Conservation (phyloP, 2,113 vertebrate genomes). For the Phylloscopus whistleri region DNA sequence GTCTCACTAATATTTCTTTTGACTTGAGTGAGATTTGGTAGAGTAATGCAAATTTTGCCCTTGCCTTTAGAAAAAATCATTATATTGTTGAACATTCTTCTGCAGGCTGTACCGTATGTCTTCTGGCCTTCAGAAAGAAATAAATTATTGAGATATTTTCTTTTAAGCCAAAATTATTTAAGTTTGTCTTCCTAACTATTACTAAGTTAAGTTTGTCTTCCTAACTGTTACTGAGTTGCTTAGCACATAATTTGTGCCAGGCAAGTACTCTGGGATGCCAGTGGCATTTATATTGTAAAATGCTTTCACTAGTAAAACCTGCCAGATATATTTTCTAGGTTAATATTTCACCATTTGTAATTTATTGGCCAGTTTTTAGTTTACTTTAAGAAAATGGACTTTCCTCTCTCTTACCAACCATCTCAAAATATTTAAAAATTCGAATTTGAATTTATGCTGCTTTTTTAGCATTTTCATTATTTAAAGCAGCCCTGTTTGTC, state of each 20-base stretch:
- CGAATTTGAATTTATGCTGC: neutral
- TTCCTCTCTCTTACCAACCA: neutral
- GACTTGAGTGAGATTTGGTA: neutral
- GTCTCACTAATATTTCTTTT: neutral
- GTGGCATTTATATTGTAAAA: neutral
- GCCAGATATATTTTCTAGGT: neutral
- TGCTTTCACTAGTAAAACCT: neutral
- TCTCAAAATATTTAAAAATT: neutral
- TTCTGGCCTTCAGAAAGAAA: neutral
- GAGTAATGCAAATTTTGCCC: neutral
- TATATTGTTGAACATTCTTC: neutral
- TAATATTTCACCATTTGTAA: neutral
- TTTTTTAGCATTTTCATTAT: neutral
- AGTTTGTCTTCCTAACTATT: neutral
- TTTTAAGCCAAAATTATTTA: neutral
- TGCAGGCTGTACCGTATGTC: neutral
- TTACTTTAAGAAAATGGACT: neutral
- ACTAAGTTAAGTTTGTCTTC: neutral
- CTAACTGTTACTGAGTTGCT: neutral
- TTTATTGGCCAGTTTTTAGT: neutral
- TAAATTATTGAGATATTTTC: neutral
- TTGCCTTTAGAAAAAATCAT: neutral
- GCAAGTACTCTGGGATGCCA: neutral
- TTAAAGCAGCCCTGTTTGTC: neutral
- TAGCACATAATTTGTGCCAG: neutral